Evolutionary conservation across 2,888 invertebrate genomes (phyloP).

Genomic region (Linnaemya tessellans): DNA sequence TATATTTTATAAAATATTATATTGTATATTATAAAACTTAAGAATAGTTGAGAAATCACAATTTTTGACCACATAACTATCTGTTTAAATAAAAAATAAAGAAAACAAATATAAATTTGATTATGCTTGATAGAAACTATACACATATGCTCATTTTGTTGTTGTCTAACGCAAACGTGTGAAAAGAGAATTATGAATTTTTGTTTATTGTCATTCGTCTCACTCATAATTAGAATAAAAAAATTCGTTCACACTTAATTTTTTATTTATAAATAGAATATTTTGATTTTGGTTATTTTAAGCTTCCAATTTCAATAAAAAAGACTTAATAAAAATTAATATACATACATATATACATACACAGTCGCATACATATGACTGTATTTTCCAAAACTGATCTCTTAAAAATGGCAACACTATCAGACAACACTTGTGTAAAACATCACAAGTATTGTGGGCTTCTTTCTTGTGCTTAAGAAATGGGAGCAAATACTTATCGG

Average conservation of each 20-base stretch:
- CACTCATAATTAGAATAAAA: background rate
- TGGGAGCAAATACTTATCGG: slow-evolving; percentile 42
- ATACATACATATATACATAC: background rate
- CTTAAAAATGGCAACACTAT: slow-evolving; percentile 28
- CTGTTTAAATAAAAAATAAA: background rate
- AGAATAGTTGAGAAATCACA: background rate
- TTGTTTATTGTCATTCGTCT: slow-evolving; percentile 14
- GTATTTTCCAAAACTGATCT: background rate
- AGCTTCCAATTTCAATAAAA: slow-evolving; percentile 10
- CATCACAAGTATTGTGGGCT: background rate
- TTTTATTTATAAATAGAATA: slow-evolving; percentile 4
- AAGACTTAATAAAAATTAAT: background rate
- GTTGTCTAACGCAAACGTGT: background rate
- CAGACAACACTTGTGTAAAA: slow-evolving; percentile 17
- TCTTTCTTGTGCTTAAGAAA: slow-evolving; percentile 48
- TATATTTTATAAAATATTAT: too few species aligned
- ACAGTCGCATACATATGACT: background rate
- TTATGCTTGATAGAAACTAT: background rate
- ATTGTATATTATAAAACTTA: background rate
- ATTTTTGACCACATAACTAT: background rate
- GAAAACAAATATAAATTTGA: background rate
- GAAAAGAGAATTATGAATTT: background rate
- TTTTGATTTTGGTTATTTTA: slow-evolving; percentile 10
- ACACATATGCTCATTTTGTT: background rate
- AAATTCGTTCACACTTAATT: background rate